A percentile compares a stretch with the other conserved stretches of the same genome.
phyloP scores from a whole-genome alignment of 2,888 invertebrate species.

The Copidosoma aretas region DNA sequence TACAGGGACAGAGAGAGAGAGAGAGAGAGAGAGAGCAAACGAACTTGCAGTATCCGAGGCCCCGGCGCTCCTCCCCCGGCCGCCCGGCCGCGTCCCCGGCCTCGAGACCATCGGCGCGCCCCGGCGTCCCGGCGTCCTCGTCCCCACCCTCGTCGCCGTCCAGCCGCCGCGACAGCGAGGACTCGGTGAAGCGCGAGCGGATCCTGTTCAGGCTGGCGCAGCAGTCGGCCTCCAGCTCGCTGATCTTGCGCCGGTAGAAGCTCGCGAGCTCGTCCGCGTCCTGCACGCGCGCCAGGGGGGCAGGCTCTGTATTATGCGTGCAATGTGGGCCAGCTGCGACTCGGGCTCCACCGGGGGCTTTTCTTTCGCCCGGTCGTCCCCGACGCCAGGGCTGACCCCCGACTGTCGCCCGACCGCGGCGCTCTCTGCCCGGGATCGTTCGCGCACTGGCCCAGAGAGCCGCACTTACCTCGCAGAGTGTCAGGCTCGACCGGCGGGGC shows the following conservation, averaged over 20 bases:
- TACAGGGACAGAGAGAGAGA: no score
- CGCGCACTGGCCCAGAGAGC: no score
- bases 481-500: neutral
- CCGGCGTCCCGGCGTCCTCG: neutral
- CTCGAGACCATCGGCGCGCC: neutral
- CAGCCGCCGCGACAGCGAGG: slow-evolving; percentile 18
- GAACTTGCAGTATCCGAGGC: neutral
- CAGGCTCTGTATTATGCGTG: no score
- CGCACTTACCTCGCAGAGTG: slow-evolving; percentile 6
- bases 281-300: no score
- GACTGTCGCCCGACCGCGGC: no score
- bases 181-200: slow-evolving; percentile 46
- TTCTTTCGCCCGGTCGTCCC: no score
- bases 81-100: neutral
- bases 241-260: slow-evolving; percentile 48
- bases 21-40: no score
- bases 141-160: neutral
- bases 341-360: no score
- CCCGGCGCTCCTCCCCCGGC: neutral
- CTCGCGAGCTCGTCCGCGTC: slow-evolving; percentile 19
- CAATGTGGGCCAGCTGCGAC: no score
- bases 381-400: no score
- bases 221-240: slow-evolving; percentile 47
- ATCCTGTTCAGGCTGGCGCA: slow-evolving; percentile 45
- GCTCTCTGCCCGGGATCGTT: no score